Evolutionary conservation across 2,888 invertebrate genomes (phyloP), one percentile per base, ranked within the genome.

Genomic region (Pecten maximus): DNA sequence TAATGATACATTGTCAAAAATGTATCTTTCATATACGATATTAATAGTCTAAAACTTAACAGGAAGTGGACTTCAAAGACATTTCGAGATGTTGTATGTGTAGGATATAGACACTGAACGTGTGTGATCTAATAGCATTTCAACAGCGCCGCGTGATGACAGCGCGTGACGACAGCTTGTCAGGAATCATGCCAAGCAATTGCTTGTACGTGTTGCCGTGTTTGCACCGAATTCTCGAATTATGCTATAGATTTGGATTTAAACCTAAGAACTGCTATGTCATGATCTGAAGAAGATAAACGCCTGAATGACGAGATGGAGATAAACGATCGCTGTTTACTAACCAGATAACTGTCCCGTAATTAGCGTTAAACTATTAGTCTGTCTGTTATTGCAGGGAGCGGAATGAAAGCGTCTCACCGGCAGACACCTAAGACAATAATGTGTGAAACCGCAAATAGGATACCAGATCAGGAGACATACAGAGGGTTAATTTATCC

Each of bases 381-480:
- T 23, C 60, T 2, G 60, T n/a, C 60, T 60, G 60, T 60, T 60
- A 60, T 60, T 60, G 23, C 44, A 23, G n/a, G n/a, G 60, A 60
- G 19, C 44, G 44, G 44, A 44, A 44, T 44, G 12, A 44, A 44
- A 44, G 12, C 60, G 60, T 60, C 60, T 60, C 3, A 60, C 23
- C 0, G n/a, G 4, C 74, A 74, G 74, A 74, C 35, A 74, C 74
- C 35, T 28, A 74, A 74, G 74, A 74, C 74, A 74, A 74, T 74
- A 74, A 74, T 60, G 60, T 60, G 60, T 60, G 74, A 35, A 74
- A 74, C 74, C 74, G 35, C 74, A 74, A 74, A 74, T 74, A 74
- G 74, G 28, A 15, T 28, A 60, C 35, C 8, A 35, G 6, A 6
- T 74, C 35, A 15, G 28, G 23, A 28, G 74, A 28, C 23, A 35